Evolutionary conservation across 2,113 vertebrate genomes (phyloP), one percentile per base, ranked within the genome.

Genomic region (Indicator indicator): DNA sequence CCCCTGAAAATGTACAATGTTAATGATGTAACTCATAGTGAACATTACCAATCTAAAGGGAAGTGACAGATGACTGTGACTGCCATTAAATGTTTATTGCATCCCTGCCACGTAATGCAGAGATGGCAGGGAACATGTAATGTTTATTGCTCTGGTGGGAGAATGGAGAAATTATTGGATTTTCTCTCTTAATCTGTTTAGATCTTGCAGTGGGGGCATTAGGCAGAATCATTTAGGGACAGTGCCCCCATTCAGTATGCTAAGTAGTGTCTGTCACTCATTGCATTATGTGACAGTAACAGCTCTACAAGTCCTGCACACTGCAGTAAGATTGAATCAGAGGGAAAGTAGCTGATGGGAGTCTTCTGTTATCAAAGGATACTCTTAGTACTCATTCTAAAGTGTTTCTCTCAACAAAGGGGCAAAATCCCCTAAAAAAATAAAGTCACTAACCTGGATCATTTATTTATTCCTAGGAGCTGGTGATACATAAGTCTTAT

Each of bases 181-280:
- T 98, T 98, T 97, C 97, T 96, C 92, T 97, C 91, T 96, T 98
- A 98, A 98, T 98, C 98, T 98, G 97, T 98, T 98, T 98, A 98
- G 69, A 86, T 89, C 95, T 96, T 97, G 94, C 97, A 98, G 93
- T 89, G 96, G 97, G 97, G 97, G 95, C 97, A 98, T 98, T 98
- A 98, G 97, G 97, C 94, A 97, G 94, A 98, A 98, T 97, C 98
- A 97, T 92, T 95, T 76, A 63, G 96, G 95, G 94, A 97, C 93
- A 94, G 93, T 97, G 97, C 36, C 42, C 90, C 93, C 48, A 62
- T 90, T 94, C 93, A 54, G 91, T 89, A 97, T 97, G 97, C 98
- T 97, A 97, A 98, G 91, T 83, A 97, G 89, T 67, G 72, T 93
- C 95, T 98, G 94, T 96, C 97, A 97, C 92, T 97, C 95, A 74